Base-by-base conservation (phyloP, 2,888 invertebrate species). In the Athalia rosae region DNA sequence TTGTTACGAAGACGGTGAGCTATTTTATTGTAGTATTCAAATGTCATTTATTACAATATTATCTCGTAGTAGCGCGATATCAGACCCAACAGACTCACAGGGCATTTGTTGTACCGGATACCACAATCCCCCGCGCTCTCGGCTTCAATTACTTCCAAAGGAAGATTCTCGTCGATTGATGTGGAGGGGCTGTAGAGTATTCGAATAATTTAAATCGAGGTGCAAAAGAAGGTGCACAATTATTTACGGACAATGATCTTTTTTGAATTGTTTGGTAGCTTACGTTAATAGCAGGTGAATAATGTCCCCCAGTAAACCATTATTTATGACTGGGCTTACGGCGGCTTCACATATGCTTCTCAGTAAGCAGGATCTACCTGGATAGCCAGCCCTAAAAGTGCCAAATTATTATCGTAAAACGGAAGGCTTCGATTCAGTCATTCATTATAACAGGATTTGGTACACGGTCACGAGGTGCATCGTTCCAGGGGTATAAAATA, bases 231-330 rank as follows among this genome's bases (percentile, higher is more conserved):
- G 1, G 11, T 8, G 15, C 11, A 74, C 50, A 66, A 47, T 13
- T 77, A 77, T 77, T 78, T 76, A 15, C 53, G 71, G 28, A n/a
- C 4, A 63, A 63, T 45, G n/a, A 53, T 9, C 43, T 61, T n/a
- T 7, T n/a, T 6, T 6, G 13, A 59, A 4, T 59, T 11, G 13
- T n/a, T 59, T n/a, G 6, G 13, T n/a, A 83, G 90, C 92, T 93
- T 90, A 95, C 95, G 94, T 93, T 79, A 95, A 92, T 79, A 95
- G 85, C 56, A 94, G 91, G 85, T 94, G 93, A 56, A 95, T 89
- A 79, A 95, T 87, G 86, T 94, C 94, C 4, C 95, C 95, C 62
- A 95, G 83, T 6, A 95, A 87, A 7, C 95, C 95, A 84, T 93
- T 93, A 76, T 90, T 87, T 5, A 80, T 80, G 77, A 93, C 88